A percentile compares a stretch with the other conserved stretches of the same genome.
These are phyloP conservation scores for Dicerorhinus sumatrensis DNA, from an alignment of 2,113 vertebrate genomes.

Conservation along the genomic window DNA sequence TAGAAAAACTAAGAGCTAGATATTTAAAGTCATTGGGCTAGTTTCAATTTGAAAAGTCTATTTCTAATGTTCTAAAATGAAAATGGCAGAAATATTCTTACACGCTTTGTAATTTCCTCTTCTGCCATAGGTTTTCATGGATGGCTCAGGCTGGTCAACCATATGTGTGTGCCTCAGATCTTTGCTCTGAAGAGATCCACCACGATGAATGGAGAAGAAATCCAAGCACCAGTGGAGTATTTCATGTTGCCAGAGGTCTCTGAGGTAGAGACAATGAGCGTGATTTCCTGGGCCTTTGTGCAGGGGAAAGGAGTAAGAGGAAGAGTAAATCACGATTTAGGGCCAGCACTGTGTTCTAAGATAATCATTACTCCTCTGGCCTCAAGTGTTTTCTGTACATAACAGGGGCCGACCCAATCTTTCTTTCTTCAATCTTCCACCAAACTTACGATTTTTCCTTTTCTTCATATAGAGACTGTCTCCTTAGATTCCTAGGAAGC, in stretches of 20 bases:
- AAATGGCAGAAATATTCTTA: neutral
- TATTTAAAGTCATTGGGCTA: neutral
- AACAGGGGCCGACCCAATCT: neutral
- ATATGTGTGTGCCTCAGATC: neutral
- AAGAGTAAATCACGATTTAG: neutral
- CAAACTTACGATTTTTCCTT: neutral
- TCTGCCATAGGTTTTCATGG: neutral
- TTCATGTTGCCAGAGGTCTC: neutral
- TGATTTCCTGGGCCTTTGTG: neutral
- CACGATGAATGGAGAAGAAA: neutral
- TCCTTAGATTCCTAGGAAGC: neutral
- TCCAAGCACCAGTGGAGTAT: neutral
- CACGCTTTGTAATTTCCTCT: neutral
- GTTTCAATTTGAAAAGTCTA: neutral
- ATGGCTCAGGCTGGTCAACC: neutral
- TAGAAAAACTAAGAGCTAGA: neutral
- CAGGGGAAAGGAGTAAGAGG: too few species aligned
- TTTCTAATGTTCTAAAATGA: slow-evolving; percentile 14
- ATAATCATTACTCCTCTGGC: neutral
- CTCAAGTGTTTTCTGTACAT: neutral
- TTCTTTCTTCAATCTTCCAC: neutral
- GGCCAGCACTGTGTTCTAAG: neutral
- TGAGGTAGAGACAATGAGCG: neutral
- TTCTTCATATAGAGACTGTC: neutral
- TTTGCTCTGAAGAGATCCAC: neutral